Evolutionary conservation across 2,113 vertebrate genomes (phyloP), one percentile per base, ranked within the genome.

Genomic region (Rhea pennata): DNA sequence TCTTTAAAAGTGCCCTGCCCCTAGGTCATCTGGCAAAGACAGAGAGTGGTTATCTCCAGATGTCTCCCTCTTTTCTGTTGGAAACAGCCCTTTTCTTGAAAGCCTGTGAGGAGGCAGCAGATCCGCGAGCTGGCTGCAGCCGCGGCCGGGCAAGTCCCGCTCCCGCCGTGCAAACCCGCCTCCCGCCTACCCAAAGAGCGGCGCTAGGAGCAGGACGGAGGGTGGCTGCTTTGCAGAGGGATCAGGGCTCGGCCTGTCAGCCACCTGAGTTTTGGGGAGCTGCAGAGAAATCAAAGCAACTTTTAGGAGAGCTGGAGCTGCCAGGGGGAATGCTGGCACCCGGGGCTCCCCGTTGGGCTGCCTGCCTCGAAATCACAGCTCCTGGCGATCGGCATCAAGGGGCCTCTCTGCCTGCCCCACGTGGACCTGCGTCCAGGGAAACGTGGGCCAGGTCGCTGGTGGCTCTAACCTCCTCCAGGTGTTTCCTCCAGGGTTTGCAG

Each of bases 301-400:
- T 53, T 64, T 40, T 15, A 64, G 84, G 12, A 53, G 33, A 69
- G 16, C 17, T 70, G 53, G 56, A 20, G 31, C 46, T 48, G 46
- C 17, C 12, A 17, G 46, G 46, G 46, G 19, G 19, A 64, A 56
- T 42, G 40, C 27, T 27, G 19, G 24, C 64, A 58, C 19, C 5
- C 36, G 33, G 48, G 54, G 53, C 12, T 73, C 36, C 36, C 40
- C 0, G 1, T 23, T 24, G 12, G 16, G 12, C 8, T 4, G 16
- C 42, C 72, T 65, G 22, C 42, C 50, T 50, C 0, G 2, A 27
- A 66, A 44, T 19, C 10, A 12, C 65, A 8, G 5, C 23, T 78
- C 22, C 42, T 0, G 0, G 80, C 17, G n/a, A 81, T 78, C 8
- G 5, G 72, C 44, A 42, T 8, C 4, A 5, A 0, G 0, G 24